Conservation (phyloP, 2,113 vertebrate genomes). For the Sorex fumeus region DNA sequence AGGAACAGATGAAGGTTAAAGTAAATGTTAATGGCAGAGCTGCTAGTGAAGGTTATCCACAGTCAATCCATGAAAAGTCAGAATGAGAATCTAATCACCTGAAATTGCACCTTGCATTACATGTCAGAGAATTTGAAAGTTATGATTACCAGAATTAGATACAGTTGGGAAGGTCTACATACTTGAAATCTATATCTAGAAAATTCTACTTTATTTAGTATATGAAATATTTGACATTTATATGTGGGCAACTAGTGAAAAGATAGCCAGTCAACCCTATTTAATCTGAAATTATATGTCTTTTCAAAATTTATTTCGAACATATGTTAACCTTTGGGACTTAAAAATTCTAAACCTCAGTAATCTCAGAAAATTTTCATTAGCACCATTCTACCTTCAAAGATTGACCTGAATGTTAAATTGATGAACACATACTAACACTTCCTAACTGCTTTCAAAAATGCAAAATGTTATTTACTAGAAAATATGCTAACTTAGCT, state of each 20-base stretch:
- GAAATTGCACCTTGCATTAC: slow-evolving; percentile 61
- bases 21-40: slow-evolving; percentile 67
- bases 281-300: not conserved
- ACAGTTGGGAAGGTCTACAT: not conserved
- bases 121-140: slow-evolving; percentile 51
- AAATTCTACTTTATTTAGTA: not conserved
- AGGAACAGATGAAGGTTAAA: slow-evolving; percentile 63
- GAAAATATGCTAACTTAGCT: not conserved
- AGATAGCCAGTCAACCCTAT: not conserved
- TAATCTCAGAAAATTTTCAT: not conserved
- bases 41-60: slow-evolving; percentile 52
- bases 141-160: slow-evolving; percentile 62
- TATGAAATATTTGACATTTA: slow-evolving; percentile 20
- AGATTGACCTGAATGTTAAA: slow-evolving; percentile 12
- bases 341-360: slow-evolving; percentile 23
- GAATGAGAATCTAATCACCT: not conserved
- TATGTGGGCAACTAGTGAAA: not conserved
- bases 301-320: not conserved
- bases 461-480: slow-evolving; percentile 19
- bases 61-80: not conserved
- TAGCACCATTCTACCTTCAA: not conserved
- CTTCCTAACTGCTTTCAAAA: not conserved
- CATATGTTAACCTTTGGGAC: not conserved
- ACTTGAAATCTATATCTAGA: slow-evolving; percentile 24
- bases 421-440: not conserved